Evolutionary conservation across 2,797 vertebrate genomes (phyloP).

Genomic region (Botia almorhae): DNA sequence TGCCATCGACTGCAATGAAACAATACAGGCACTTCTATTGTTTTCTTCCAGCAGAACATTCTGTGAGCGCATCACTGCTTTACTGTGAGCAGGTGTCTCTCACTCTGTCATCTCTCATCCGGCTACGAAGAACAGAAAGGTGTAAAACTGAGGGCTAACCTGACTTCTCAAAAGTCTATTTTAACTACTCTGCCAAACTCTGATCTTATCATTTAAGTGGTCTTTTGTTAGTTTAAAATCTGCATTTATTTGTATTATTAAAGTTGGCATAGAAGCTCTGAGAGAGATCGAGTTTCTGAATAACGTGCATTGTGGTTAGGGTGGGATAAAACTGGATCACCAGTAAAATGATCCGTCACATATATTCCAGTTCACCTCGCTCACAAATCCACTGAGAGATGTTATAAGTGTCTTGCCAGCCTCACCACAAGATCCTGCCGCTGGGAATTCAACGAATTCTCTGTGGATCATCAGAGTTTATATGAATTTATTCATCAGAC

Average conservation of each 20-base stretch:
- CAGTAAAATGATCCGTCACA: conserved; percentile 46
- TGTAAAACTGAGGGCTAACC: conserved; percentile 53
- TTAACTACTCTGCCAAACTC: background rate
- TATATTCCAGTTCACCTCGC: conserved; percentile 31
- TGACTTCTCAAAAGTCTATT: conserved; percentile 3
- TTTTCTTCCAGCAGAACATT: conserved; percentile 42
- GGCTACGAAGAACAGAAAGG: conserved; percentile 63
- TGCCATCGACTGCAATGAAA: conserved; percentile 53
- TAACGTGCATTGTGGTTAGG: conserved; percentile 29
- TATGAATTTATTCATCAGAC: conserved; percentile 62
- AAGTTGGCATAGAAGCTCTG: conserved; percentile 35
- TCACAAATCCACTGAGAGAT: conserved; percentile 39
- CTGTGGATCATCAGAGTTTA: conserved; percentile 59
- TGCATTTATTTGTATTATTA: conserved; percentile 28
- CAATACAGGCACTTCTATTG: conserved; percentile 37
- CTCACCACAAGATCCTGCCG: conserved; percentile 63
- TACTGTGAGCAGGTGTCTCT: conserved; percentile 67
- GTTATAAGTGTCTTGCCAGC: conserved; percentile 46
- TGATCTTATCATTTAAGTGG: background rate
- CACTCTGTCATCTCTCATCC: conserved; percentile 68
- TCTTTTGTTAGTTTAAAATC: conserved; percentile 7
- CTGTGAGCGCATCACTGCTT: conserved; percentile 51
- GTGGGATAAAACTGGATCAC: conserved; percentile 41
- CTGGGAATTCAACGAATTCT: conserved; percentile 63
- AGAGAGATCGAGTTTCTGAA: conserved; percentile 34